These are phyloP conservation scores for Tadarida brasiliensis DNA, from an alignment of 2,797 vertebrate species.

Conservation along the genomic window DNA sequence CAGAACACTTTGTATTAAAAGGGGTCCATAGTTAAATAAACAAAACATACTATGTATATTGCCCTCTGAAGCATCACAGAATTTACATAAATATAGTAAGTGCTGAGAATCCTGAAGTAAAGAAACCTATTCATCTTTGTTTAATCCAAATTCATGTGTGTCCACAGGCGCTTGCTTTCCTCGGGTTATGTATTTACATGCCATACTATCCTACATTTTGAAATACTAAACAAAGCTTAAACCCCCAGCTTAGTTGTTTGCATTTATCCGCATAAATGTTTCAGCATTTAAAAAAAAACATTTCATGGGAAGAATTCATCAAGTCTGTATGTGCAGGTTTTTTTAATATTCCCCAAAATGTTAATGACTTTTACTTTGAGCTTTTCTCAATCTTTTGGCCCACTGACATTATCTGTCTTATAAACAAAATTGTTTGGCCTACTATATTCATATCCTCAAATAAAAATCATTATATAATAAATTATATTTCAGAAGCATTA, in stretches of 20 bases:
- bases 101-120: neutral
- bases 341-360: neutral
- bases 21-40: neutral
- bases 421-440: neutral
- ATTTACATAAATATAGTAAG: neutral
- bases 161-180: neutral
- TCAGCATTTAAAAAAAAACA: neutral
- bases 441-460: neutral
- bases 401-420: neutral
- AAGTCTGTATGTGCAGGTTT: neutral
- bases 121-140: neutral
- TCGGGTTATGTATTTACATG: neutral
- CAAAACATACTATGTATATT: neutral
- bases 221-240: neutral
- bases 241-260: conserved; percentile 1
- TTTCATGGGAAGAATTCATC: neutral
- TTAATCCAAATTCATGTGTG: neutral
- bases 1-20: neutral
- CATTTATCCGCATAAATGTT: conserved; percentile 18
- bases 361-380: neutral
- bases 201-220: neutral
- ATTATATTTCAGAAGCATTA: neutral
- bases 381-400: neutral
- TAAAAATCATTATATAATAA: neutral
- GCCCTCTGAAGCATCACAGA: neutral